Evolutionary conservation across 1,140 invertebrate species (phyloP).

Genomic region (Globodera rostochiensis): DNA sequence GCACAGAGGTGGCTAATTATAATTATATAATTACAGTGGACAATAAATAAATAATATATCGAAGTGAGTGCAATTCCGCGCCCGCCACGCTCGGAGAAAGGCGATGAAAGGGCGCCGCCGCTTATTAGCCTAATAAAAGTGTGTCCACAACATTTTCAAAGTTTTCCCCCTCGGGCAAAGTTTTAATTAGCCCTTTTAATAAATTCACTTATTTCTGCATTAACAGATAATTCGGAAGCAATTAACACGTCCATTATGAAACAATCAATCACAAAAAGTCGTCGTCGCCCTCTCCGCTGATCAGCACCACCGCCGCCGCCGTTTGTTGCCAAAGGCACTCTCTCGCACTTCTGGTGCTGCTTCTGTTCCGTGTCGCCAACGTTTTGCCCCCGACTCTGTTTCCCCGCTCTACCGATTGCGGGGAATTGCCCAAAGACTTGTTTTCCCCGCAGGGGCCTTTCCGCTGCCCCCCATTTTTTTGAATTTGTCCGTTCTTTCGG

Average conservation of each 20-base stretch:
- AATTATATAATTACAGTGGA: too few relatives aligned
- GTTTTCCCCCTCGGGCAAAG: too few relatives aligned
- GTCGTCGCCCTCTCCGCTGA: neutral
- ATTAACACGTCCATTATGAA: neutral
- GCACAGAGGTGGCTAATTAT: too few relatives aligned
- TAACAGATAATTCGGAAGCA: too few relatives aligned
- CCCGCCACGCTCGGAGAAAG: too few relatives aligned
- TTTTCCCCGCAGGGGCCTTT: neutral
- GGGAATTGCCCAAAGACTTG: neutral
- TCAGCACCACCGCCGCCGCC: neutral
- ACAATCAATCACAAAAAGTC: conserved; percentile 2
- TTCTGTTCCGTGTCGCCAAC: neutral
- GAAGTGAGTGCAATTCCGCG: too few relatives aligned
- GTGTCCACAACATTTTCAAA: too few relatives aligned
- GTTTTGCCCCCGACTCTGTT: neutral
- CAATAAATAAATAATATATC: too few relatives aligned
- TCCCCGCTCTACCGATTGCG: neutral
- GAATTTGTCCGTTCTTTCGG: neutral
- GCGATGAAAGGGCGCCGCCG: too few relatives aligned
- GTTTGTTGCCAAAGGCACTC: conserved; percentile 5
- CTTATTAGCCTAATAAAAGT: too few relatives aligned
- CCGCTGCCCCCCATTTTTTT: neutral
- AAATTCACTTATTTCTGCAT: too few relatives aligned
- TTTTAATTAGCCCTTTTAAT: too few relatives aligned
- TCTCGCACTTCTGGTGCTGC: neutral